Evolutionary conservation across 2,113 vertebrate genomes (phyloP).

Genomic region (Austrofundulus limnaeus): DNA sequence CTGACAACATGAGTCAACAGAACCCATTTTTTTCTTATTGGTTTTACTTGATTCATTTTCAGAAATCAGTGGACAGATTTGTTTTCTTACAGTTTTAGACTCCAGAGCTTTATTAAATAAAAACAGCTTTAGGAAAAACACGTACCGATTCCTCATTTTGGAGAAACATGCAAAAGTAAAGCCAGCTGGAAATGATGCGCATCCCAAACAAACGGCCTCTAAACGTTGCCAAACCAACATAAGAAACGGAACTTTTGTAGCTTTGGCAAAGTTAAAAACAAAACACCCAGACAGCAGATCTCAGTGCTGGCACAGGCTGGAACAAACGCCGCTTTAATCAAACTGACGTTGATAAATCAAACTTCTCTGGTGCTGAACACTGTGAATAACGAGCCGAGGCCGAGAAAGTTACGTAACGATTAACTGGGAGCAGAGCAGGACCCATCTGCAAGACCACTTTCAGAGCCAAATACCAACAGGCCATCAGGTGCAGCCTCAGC

Average conservation of each 20-base stretch:
- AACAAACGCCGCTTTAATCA: conserved; percentile 33
- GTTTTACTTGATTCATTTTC: too few relatives aligned
- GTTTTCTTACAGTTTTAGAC: not conserved
- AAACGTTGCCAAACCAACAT: conserved; percentile 13
- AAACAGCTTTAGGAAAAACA: not conserved
- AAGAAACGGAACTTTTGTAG: conserved; percentile 11
- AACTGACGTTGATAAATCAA: conserved; percentile 51
- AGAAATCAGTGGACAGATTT: too few relatives aligned
- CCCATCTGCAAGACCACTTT: conserved; percentile 13
- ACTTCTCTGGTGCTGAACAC: conserved; percentile 27
- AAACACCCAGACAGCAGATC: conserved; percentile 1
- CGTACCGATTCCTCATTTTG: not conserved
- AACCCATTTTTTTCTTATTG: too few relatives aligned
- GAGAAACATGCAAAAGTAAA: not conserved
- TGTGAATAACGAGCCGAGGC: conserved; percentile 47
- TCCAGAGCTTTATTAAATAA: too few relatives aligned
- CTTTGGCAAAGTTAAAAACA: not conserved
- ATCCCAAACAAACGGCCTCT: conserved; percentile 1
- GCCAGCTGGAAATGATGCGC: not conserved
- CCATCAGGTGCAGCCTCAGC: conserved; percentile 9
- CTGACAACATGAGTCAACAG: too few relatives aligned
- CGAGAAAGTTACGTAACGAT: conserved; percentile 38
- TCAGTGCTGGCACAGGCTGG: conserved; percentile 3
- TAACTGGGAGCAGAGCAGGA: conserved; percentile 33
- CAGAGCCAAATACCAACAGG: conserved; percentile 12